Base-by-base conservation (phyloP, 2,797 vertebrate genomes). In the Lacerta bilineata region DNA sequence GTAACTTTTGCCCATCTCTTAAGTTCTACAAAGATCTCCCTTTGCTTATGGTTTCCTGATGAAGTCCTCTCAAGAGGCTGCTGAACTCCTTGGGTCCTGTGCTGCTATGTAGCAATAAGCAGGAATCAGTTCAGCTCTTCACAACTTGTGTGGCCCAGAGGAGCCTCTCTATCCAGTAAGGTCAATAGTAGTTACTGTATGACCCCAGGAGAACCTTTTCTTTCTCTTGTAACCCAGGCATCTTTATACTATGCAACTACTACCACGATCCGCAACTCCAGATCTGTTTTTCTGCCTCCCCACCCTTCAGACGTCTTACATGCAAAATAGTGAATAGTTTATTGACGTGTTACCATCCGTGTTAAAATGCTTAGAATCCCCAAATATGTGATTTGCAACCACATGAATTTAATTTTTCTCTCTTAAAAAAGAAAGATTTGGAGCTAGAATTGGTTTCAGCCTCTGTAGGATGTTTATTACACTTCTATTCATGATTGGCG, bases 391-490 rank as follows among this genome's bases (percentile, higher is more conserved):
- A 20, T 78, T 23, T 89, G 0, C n/a, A 81, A 13, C 41, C 66
- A 68, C 84, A 72, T 64, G 5, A 64, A 23, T 23, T 64, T 64
- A 55, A 55, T 64, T 4, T 3, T 69, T 3, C 50, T 74, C 2
- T 86, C 64, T 86, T 69, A 33, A 64, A 64, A 64, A 64, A 64
- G 61, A 80, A 80, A 78, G 39, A 74, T 39, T 75, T 74, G 6
- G 18, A 74, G 18, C 33, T 39, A 33, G 33, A 74, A 74, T 33
- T 33, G 39, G 64, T 46, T 92, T 86, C 17, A 83, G 13, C 66
- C 27, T 61, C 64, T 91, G 83, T 33, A 85, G 87, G 33, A 68
- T 10, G 89, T 92, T 90, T 90, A 8, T 50, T 87, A 69, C 83
- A 27, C 88, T 83, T 90, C 64, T 92, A 55, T 3, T 8, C 86